phyloP scores from a whole-genome alignment of 2,797 vertebrate genomes.

The Characodon lateralis region DNA sequence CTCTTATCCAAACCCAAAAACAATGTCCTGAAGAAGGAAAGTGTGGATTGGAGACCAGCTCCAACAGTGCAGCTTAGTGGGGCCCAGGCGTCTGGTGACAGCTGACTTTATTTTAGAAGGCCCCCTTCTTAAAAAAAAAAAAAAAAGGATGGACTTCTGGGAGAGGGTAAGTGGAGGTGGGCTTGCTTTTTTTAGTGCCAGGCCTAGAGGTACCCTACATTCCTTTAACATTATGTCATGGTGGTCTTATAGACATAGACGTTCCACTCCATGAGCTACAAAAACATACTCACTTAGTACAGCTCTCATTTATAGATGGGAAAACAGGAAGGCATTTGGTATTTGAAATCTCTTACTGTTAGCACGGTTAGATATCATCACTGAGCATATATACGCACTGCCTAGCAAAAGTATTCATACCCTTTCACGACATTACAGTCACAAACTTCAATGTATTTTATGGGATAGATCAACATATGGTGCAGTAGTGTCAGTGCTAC shows the following conservation, averaged over 20 bases:
- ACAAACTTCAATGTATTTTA: not conserved
- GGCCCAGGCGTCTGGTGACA: conserved; percentile 78
- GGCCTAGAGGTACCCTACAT: conserved; percentile 81
- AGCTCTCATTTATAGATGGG: conserved; percentile 21
- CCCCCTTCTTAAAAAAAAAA: conserved; percentile 37
- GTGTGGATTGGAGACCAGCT: conserved; percentile 86
- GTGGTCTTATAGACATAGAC: conserved; percentile 59
- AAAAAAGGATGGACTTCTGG: conserved; percentile 51
- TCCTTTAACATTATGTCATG: conserved; percentile 81
- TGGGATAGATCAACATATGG: not conserved
- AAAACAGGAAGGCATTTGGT: conserved; percentile 17
- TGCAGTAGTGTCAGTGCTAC: not conserved
- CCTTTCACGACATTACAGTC: not conserved
- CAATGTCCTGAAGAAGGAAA: conserved; percentile 30
- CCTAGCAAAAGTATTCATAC: not conserved
- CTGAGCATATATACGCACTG: not conserved
- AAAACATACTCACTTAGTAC: conserved; percentile 6
- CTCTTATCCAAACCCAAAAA: conserved; percentile 16
- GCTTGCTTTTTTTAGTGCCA: conserved; percentile 83
- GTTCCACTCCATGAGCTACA: conserved; percentile 18
- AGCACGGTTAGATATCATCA: conserved; percentile 26
- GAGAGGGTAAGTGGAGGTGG: conserved; percentile 67
- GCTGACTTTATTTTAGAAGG: conserved; percentile 89
- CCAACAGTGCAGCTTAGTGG: conserved; percentile 81
- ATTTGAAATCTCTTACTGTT: conserved; percentile 38